Evolutionary conservation across 2,797 vertebrate genomes (phyloP), one percentile per base, ranked within the genome.

Genomic region (Neosilurus mollespiculum): DNA sequence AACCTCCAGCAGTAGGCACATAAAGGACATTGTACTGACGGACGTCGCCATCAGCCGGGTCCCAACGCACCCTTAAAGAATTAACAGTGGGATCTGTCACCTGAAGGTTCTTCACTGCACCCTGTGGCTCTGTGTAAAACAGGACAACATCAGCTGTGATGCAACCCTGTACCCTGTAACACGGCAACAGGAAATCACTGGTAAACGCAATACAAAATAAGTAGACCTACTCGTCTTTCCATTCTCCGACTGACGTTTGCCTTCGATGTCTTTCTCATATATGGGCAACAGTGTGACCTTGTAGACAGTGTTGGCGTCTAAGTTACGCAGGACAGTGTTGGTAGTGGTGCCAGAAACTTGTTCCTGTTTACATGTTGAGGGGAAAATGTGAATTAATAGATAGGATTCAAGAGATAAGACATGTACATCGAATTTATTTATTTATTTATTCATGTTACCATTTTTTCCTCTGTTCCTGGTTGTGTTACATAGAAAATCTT

Each of bases 1-100:
- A 11, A 30, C 95, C 96, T 59, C 96, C 96, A 0, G 92, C 85
- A 0, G 90, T 88, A 0, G 97, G 94, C 58, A 92, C 92, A n/a
- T 99, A 98, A 87, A 96, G 91, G 88, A 99, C 64, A 1, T 94
- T 95, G 15, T 99, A 99, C 83, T 97, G 96, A 54, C 96, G 94
- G 18, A 99, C 97, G 5, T 97, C 96, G 20, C 98, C 98, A 0
- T 96, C 96, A 0, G 98, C 98, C 0, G 96, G 92, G 34, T 98
- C 97, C 98, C 98, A 99, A 85, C 94, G 95, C 2, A 98, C 96
- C 64, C 96, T 95, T 66, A 99, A 94, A 76, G 96, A 96, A 92
- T 95, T 99, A 86, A 95, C 92, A 43, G 97, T 97, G 20, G 97
- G 97, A 86, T 99, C 98, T 12, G 93, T 97, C 87, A 99, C 95